phyloP scores from a whole-genome alignment of 2,888 invertebrate species.

The Lacanobia oleracea region DNA sequence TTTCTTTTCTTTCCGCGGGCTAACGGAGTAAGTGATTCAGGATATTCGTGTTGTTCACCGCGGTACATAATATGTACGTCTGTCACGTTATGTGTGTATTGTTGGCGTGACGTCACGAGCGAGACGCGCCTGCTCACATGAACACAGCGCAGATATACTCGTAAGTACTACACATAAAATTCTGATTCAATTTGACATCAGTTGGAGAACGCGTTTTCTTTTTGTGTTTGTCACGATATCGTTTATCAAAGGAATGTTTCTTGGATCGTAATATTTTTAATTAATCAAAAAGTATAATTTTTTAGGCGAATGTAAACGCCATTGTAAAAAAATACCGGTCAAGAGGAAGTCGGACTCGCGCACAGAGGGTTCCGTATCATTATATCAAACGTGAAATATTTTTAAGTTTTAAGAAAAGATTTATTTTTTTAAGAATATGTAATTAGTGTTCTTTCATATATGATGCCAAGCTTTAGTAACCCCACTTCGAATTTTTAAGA shows the following conservation, averaged over 20 bases:
- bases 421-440: too few relatives aligned
- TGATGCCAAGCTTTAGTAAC: too few relatives aligned
- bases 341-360: too few relatives aligned
- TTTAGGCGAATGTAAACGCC: not conserved
- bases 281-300: constrained; percentile 1
- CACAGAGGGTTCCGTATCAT: too few relatives aligned
- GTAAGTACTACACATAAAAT: constrained; percentile 8
- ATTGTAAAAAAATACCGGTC: not conserved
- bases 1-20: constrained; percentile 15
- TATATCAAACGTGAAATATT: too few relatives aligned
- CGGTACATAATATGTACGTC: not conserved
- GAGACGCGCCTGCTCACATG: not conserved
- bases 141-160: too few relatives aligned
- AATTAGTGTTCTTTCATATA: too few relatives aligned
- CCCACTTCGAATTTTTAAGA: too few relatives aligned
- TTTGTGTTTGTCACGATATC: not conserved
- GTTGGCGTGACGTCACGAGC: not conserved
- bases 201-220: not conserved
- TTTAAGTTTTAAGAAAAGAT: too few relatives aligned
- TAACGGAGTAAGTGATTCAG: constrained; percentile 32
- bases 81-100: constrained; percentile 6
- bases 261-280: constrained; percentile 5
- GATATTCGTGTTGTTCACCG: not conserved
- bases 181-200: not conserved
- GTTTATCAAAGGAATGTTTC: not conserved